Evolutionary conservation across 2,888 invertebrate genomes (phyloP), one percentile per base, ranked within the genome.

Genomic region (Drosophila meridionalis): DNA sequence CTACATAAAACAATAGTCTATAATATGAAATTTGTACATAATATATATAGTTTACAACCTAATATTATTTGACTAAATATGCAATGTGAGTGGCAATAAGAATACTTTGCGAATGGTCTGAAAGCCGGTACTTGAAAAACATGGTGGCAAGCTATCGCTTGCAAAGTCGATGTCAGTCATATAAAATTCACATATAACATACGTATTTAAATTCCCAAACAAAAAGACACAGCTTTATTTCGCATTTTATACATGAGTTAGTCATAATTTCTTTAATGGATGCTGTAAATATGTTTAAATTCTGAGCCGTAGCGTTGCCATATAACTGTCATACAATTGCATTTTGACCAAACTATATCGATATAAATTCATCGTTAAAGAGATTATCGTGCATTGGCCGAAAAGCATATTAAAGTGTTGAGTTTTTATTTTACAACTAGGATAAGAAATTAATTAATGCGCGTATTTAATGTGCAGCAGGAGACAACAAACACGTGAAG

Each of bases 401-500:
- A 74, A 79, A 72, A 72, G 59, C 68, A 55, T 57, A 75, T 52
- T 66, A 78, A 56, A 56, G 80, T 76, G 80, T 69, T 72, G 62
- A 45, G 55, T 69, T 73, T 73, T 76, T 68, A 71, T 73, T 76
- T 80, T 73, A 69, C 71, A 78, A 62, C 60, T 78, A 69, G 78
- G 55, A 63, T 77, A 73, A 65, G 36, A 71, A 70, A 74, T 69
- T 72, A 72, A 76, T 86, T 69, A 72, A 80, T 84, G 76, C 67
- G 57, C 71, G 64, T 73, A 70, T 45, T 78, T 79, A 76, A 78
- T 81, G 84, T 78, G 73, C 76, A 78, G 57, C 76, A 59, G 50
- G 58, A 74, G 45, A 70, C 69, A 78, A 45, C 28, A 55, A 71
- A 53, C 64, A 61, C 78, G 73, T 73, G 68, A 80, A 78, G 53